Evolutionary conservation across 2,113 vertebrate genomes (phyloP).

Genomic region (Sylvia atricapilla): DNA sequence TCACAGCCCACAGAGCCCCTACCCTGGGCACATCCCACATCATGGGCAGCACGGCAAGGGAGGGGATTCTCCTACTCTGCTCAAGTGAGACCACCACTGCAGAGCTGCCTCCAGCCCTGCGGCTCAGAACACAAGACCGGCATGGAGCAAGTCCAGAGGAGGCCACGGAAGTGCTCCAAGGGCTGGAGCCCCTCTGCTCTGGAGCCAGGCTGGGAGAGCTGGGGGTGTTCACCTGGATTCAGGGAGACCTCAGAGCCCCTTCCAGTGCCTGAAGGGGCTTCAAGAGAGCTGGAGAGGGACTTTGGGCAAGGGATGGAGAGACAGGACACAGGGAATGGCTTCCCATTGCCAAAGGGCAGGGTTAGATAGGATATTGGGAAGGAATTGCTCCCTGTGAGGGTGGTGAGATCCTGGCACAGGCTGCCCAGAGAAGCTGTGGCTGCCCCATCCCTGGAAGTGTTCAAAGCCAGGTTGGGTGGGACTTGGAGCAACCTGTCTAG

Average conservation of each 20-base stretch:
- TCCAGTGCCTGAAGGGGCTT: background rate
- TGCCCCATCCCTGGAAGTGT: background rate
- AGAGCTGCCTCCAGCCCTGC: background rate
- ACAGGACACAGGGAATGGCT: background rate
- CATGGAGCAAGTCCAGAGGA: background rate
- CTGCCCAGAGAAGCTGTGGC: background rate
- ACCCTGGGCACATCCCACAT: background rate
- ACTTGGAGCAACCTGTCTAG: background rate
- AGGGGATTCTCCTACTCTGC: background rate
- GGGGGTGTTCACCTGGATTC: rapidly evolving
- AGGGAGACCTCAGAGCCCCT: background rate
- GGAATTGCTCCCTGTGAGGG: no score
- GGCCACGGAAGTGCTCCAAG: rapidly evolving
- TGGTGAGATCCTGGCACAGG: background rate
- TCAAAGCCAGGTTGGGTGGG: rapidly evolving
- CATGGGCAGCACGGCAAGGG: background rate
- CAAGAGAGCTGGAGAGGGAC: background rate
- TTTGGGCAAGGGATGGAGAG: background rate
- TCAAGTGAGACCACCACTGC: background rate
- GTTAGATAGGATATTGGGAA: background rate
- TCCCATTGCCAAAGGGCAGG: background rate
- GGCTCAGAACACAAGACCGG: background rate
- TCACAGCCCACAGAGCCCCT: background rate
- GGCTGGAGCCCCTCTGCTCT: background rate
- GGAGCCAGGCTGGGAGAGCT: background rate